Evolutionary conservation across 2,888 invertebrate species (phyloP), one percentile per base, ranked within the genome.

Genomic region (Agonopterix subpropinquella): DNA sequence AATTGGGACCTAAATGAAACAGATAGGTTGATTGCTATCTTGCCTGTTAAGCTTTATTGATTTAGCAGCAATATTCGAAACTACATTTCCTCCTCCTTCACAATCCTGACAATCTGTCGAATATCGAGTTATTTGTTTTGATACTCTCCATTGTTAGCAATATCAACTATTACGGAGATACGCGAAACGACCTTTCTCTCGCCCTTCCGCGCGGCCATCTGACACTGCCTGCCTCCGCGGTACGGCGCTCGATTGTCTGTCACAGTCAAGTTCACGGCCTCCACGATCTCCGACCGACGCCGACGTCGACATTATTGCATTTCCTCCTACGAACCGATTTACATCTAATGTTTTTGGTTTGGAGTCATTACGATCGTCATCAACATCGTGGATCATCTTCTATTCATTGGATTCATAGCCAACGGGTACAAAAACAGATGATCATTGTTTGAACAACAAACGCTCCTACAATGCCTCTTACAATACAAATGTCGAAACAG

Each of bases 211-310:
- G 57, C 52, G 44, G 51, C 62, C 50, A 59, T 62, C 61, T 60
- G 67, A 65, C 59, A 49, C 48, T 45, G 54, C 48, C 47, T 55
- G 61, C 55, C 59, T 56, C 57, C 53, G 51, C 5, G 28, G 28
- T 28, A 28, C 1, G 28, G 28, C 69, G 62, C 61, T 13, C 67
- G 64, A 65, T 67, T 66, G 71, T 73, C 73, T 76, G 70, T 71
- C 73, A 66, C 70, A 77, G 77, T 79, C 81, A 84, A 84, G 84
- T 84, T 85, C 84, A 82, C 68, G 81, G 81, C 63, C 77, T 70
- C 65, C 52, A 41, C 47, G 43, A 11, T 35, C 44, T 18, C 41
- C 56, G 48, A 39, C 39, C 39, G 42, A 42, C 8, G 56, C 39
- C 39, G 42, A 42, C 8, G 56, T 61, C 56, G 70, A 18, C 28